These are phyloP conservation scores for Bombus haemorrhoidalis DNA, from an alignment of 1,140 invertebrate genomes.

Conservation along the genomic window DNA sequence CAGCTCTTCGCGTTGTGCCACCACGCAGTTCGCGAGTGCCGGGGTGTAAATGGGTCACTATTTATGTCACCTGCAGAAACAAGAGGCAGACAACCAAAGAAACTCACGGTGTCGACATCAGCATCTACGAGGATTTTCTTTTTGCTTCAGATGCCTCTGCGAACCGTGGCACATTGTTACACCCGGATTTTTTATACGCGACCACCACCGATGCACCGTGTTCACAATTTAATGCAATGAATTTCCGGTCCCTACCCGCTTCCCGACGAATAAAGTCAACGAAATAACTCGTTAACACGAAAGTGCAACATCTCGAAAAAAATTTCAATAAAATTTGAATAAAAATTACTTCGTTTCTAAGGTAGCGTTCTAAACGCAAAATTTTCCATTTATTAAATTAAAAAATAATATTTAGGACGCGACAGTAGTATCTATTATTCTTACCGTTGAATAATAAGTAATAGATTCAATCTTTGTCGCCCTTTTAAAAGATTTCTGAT, in stretches of 20 bases:
- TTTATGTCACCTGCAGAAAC: slow-evolving; percentile 62
- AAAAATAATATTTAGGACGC: too few species aligned
- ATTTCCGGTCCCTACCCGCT: neutral
- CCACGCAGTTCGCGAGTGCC: neutral
- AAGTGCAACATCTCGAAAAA: neutral
- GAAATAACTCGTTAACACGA: neutral
- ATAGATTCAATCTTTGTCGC: too few species aligned
- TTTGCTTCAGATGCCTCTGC: slow-evolving; percentile 28
- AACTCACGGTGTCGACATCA: slow-evolving; percentile 31
- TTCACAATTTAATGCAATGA: slow-evolving; percentile 29
- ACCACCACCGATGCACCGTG: slow-evolving; percentile 10
- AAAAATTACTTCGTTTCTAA: neutral
- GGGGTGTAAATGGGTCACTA: slow-evolving; percentile 56
- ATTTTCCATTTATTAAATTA: too few species aligned
- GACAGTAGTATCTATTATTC: too few species aligned
- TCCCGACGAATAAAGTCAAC: slow-evolving; percentile 8
- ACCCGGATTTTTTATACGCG: slow-evolving; percentile 6
- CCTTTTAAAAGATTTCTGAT: too few species aligned
- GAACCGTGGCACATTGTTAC: slow-evolving; percentile 3
- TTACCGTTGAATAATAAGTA: too few species aligned
- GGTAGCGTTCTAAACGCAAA: too few species aligned
- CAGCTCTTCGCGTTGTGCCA: slow-evolving; percentile 15
- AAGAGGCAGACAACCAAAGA: slow-evolving; percentile 49
- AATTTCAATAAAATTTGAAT: slow-evolving; percentile 14
- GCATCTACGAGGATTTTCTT: slow-evolving; percentile 40